These are phyloP conservation scores for Euwallacea fornicatus DNA, from an alignment of 1,140 invertebrate genomes.

Conservation along the genomic window DNA sequence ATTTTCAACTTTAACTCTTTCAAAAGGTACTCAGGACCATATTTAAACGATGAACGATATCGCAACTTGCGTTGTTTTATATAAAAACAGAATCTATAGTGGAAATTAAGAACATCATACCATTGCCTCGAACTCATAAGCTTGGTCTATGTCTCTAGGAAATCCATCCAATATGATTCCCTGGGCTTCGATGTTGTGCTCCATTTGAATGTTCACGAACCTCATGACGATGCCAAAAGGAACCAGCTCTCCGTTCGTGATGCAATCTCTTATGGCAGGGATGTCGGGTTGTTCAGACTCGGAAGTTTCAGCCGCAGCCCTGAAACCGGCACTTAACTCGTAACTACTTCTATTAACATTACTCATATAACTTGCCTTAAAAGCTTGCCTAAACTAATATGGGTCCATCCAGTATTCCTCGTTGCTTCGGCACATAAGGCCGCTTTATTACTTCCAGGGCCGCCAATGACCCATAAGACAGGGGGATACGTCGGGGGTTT, in stretches of 20 bases:
- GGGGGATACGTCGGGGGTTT: constrained; percentile 57
- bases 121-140: constrained; percentile 80
- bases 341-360: neutral
- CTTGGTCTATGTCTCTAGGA: constrained; percentile 83
- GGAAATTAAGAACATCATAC: constrained; percentile 55
- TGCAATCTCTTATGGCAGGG: constrained; percentile 63
- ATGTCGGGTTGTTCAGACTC: constrained; percentile 59
- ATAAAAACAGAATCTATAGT: neutral
- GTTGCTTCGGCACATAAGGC: constrained; percentile 70
- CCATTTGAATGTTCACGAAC: constrained; percentile 65
- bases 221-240: constrained; percentile 68
- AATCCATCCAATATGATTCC: constrained; percentile 90
- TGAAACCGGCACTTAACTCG: constrained; percentile 35
- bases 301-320: constrained; percentile 65
- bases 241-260: constrained; percentile 82
- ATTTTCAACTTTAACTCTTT: too few relatives aligned
- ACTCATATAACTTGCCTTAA: constrained; percentile 49
- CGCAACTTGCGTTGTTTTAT: neutral
- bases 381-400: constrained; percentile 72
- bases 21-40: too few relatives aligned
- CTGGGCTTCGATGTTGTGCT: constrained; percentile 57
- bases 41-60: too few relatives aligned
- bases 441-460: constrained; percentile 75
- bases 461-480: constrained; percentile 80
- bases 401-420: constrained; percentile 69